Base-by-base conservation (phyloP, 2,888 invertebrate genomes). In the Agapetus fuscipes region DNA sequence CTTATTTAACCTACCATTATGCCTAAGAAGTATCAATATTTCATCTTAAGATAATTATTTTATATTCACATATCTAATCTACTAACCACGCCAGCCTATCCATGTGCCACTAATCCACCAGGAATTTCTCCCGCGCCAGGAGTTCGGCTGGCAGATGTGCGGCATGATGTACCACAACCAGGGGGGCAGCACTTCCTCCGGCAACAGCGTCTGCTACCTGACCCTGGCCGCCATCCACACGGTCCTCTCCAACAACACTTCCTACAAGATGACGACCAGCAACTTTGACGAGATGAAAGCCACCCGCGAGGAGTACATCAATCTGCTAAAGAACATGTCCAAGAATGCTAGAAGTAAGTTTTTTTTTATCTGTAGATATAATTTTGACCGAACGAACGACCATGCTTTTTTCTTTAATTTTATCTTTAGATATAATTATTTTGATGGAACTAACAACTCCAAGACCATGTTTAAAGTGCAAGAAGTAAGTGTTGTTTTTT, bases 201-300 rank as follows among this genome's bases (percentile, higher is more conserved):
- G 86, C 5, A 78, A 85, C 59, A 85, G 87, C 33, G 76, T 79
- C 37, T 89, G 88, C 54, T 82, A 79, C 58, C 78, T 89, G 55
- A 80, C 80, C 3, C 63, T 87, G 51, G 77, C 78, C 40, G 78
- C 82, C 1, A 73, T 86, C 25, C 81, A 74, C 52, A 59, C 62
- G 0, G 66, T 65, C 0, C 54, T 70, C 47, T 6, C 20, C 20
- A 57, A 58, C 51, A 64, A 63, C 1, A 64, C 66, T 1, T 63
- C 76, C 16, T 72, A 73, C 20, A 62, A 65, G 32, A 68, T 69
- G 55, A 74, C 63, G 3, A 66, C 75, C 49, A 61, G 71, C 46
- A 71, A 72, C 40, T 80, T 83, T 59, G 76, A 83, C 56, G 76
- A 81, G 55, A 71, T 72, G 33, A 70, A 69, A 30, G 66, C 70